Evolutionary conservation across 2,888 invertebrate species (phyloP).

Genomic region (Eupithecia subfuscata): DNA sequence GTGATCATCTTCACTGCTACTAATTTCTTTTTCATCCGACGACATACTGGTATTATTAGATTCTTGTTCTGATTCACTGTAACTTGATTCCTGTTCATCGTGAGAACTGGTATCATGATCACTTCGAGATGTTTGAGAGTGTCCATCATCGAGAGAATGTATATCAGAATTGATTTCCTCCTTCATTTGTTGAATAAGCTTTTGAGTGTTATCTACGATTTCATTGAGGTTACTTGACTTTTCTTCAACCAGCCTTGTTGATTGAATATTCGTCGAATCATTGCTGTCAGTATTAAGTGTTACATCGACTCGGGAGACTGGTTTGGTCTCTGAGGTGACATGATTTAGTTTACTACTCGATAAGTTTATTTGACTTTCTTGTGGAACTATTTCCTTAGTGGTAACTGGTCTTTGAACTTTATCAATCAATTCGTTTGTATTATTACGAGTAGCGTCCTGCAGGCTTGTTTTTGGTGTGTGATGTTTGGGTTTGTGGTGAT

Average conservation of each 20-base stretch:
- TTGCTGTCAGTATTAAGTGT: slow-evolving; percentile 6
- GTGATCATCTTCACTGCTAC: slow-evolving; percentile 50
- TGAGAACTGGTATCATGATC: slow-evolving; percentile 71
- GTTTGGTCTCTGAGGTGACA: background rate
- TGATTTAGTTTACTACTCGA: slow-evolving; percentile 16
- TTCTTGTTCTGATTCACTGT: slow-evolving; percentile 72
- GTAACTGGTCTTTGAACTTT: background rate
- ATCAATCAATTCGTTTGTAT: slow-evolving; percentile 16
- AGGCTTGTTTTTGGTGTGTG: slow-evolving; percentile 13
- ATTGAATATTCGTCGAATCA: slow-evolving; percentile 14
- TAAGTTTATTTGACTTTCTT: slow-evolving; percentile 16
- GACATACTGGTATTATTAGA: slow-evolving; percentile 65
- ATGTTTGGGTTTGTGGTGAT: slow-evolving; percentile 27
- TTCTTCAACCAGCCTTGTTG: slow-evolving; percentile 50
- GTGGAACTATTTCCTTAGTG: slow-evolving; percentile 8
- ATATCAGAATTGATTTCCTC: slow-evolving; percentile 86
- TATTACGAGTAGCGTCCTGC: background rate
- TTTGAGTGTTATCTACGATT: slow-evolving; percentile 85
- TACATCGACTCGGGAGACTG: slow-evolving; percentile 2
- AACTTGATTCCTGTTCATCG: slow-evolving; percentile 77
- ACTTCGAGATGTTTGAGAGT: slow-evolving; percentile 71
- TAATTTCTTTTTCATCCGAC: slow-evolving; percentile 68
- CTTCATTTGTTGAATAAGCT: slow-evolving; percentile 86
- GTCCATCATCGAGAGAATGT: slow-evolving; percentile 75
- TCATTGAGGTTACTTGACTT: slow-evolving; percentile 75